A percentile compares a stretch with the other conserved stretches of the same genome.
These are phyloP conservation scores for Hydractinia symbiolongicarpus DNA, from an alignment of 30 jellyfish, hydroid and myxozoan species.

Conservation along the genomic window DNA sequence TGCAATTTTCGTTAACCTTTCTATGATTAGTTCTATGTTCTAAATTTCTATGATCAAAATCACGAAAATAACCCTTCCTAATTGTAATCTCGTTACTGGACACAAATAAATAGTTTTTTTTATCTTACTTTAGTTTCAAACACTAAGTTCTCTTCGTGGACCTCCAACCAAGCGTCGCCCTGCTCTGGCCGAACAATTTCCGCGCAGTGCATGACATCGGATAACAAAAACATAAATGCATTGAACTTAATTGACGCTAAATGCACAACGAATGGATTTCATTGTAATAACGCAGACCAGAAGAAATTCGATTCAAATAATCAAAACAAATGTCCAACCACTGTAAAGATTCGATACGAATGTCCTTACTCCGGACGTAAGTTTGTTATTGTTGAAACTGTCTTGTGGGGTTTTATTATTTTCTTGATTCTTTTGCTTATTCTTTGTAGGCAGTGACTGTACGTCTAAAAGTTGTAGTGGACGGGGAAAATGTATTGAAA, in stretches of 20 bases:
- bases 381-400: neutral
- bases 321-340: slow-evolving; percentile 32
- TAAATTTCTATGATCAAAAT: no score
- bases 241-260: slow-evolving; percentile 48
- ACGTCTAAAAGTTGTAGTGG: slow-evolving; percentile 21
- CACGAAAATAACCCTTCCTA: no score
- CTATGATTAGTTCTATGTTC: no score
- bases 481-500: slow-evolving; percentile 75
- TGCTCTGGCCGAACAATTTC: slow-evolving; percentile 38
- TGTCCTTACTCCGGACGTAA: slow-evolving; percentile 73
- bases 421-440: neutral
- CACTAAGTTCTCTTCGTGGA: slow-evolving; percentile 56
- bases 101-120: neutral
- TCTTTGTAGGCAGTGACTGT: slow-evolving; percentile 30
- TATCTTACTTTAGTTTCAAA: slow-evolving; percentile 35
- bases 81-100: neutral
- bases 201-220: slow-evolving; percentile 72
- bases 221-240: slow-evolving; percentile 35
- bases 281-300: slow-evolving; percentile 61
- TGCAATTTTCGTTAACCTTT: no score
- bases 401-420: neutral
- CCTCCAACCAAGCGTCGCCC: slow-evolving; percentile 43
- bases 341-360: slow-evolving; percentile 72
- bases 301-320: slow-evolving; percentile 36
- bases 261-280: slow-evolving; percentile 52